phyloP scores from a whole-genome alignment of 2,888 invertebrate genomes.

The Lingula anatina region DNA sequence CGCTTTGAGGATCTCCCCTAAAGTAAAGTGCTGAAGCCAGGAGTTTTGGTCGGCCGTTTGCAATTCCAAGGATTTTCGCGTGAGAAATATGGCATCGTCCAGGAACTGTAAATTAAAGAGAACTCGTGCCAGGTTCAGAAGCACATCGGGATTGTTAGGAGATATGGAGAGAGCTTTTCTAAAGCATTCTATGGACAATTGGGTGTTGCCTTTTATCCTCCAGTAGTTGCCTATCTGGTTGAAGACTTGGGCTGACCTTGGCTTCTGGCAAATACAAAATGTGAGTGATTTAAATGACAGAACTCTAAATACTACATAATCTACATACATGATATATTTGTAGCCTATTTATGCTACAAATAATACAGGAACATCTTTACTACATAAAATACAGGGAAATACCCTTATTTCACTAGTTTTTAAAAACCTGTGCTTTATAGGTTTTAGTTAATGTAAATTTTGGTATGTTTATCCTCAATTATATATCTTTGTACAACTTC shows the following conservation, averaged over 20 bases:
- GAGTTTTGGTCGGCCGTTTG: conserved; percentile 80
- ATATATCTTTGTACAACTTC: too few relatives aligned
- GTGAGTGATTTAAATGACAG: too few relatives aligned
- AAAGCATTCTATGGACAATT: conserved; percentile 84
- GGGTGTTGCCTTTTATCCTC: conserved; percentile 82
- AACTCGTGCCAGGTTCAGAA: conserved; percentile 78
- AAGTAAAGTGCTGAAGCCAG: conserved; percentile 87
- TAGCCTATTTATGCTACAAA: neutral
- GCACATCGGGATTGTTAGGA: conserved; percentile 80
- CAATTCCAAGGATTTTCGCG: conserved; percentile 76
- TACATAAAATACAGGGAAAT: too few relatives aligned
- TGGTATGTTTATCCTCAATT: too few relatives aligned
- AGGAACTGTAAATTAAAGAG: conserved; percentile 80
- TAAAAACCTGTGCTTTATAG: too few relatives aligned
- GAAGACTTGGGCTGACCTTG: conserved; percentile 72
- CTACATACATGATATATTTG: too few relatives aligned
- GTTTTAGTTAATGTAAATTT: too few relatives aligned
- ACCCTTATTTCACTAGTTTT: too few relatives aligned
- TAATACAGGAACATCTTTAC: too few relatives aligned
- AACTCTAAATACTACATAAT: too few relatives aligned
- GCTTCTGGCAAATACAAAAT: conserved; percentile 33
- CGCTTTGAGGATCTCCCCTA: conserved; percentile 86
- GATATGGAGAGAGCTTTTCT: conserved; percentile 74
- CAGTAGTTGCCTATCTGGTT: conserved; percentile 90
- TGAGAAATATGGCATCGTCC: conserved; percentile 84